Evolutionary conservation across 2,113 vertebrate genomes (phyloP), one percentile per base, ranked within the genome.

Genomic region (Aegotheles bennettii): DNA sequence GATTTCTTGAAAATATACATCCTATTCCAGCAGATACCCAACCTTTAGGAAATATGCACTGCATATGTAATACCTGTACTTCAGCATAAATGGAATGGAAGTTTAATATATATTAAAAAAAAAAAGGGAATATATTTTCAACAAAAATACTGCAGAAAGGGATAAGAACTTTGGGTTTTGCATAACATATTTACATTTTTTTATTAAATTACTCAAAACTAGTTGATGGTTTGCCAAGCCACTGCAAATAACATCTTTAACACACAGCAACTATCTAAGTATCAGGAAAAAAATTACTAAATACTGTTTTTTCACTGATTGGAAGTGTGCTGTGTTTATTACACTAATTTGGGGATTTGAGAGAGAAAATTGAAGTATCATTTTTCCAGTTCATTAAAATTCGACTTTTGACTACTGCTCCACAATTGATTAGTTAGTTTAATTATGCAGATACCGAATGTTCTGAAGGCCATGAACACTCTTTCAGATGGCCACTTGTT

Each of bases 361-460:
- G 36, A 95, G 45, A 65, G 90, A 64, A 96, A 94, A 95, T 57
- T 86, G 76, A 94, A 88, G 91, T 65, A 78, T 89, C n/a, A 47
- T 96, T 94, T 96, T 96, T 93, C 84, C 84, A 95, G 78, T 94
- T 95, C 93, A 90, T 95, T 96, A 95, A 93, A 93, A 92, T 94
- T 92, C 95, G 83, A 94, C 91, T 94, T 90, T 94, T 95, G 82
- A 95, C 81, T 95, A 94, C 67, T 74, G 77, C 61, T 96, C 61
- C 73, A 89, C 85, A 80, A 77, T 89, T 86, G 95, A 89, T 93
- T 88, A 94, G 79, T 81, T 84, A 54, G 61, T 86, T 91, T 94
- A 94, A 95, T 94, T 94, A 93, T 36, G 67, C 65, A 82, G 76
- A 69, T 76, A 84, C 57, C 71, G 88, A 97, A 71, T 53, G 79